phyloP scores from a whole-genome alignment of 2,113 vertebrate species.

The Odontophorus gujanensis region DNA sequence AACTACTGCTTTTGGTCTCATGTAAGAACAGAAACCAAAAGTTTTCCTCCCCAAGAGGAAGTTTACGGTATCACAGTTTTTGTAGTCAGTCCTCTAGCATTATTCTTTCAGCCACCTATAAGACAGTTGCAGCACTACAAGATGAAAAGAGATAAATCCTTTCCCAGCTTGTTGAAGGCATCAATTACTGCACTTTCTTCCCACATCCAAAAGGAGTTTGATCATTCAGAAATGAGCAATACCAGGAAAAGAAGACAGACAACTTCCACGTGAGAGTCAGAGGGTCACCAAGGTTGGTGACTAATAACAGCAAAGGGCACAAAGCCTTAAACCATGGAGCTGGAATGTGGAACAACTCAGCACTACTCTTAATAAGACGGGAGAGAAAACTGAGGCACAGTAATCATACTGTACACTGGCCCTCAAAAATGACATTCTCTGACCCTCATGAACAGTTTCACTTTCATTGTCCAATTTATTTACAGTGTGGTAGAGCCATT shows the following conservation, averaged over 20 bases:
- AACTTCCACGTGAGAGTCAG: not conserved
- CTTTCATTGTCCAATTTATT: not conserved
- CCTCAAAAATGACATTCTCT: accelerated
- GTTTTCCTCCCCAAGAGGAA: not conserved
- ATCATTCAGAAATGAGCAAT: not conserved
- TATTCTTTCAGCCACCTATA: not conserved
- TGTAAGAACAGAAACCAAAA: not conserved
- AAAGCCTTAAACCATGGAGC: not conserved
- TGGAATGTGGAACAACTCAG: not conserved
- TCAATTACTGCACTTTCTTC: not conserved
- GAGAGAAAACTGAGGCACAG: accelerated
- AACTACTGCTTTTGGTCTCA: not conserved
- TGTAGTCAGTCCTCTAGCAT: not conserved
- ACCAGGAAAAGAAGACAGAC: not conserved
- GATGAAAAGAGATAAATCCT: not conserved
- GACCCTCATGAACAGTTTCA: not conserved
- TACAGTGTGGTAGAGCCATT: not conserved
- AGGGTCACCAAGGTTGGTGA: not conserved
- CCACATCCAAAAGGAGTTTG: not conserved
- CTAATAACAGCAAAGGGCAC: conserved; percentile 44
- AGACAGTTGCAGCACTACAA: not conserved
- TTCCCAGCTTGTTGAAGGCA: not conserved
- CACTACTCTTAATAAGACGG: accelerated
- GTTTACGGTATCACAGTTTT: not conserved
- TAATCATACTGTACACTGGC: accelerated